phyloP scores from a whole-genome alignment of 2,888 invertebrate species.

The Polia nebulosa region DNA sequence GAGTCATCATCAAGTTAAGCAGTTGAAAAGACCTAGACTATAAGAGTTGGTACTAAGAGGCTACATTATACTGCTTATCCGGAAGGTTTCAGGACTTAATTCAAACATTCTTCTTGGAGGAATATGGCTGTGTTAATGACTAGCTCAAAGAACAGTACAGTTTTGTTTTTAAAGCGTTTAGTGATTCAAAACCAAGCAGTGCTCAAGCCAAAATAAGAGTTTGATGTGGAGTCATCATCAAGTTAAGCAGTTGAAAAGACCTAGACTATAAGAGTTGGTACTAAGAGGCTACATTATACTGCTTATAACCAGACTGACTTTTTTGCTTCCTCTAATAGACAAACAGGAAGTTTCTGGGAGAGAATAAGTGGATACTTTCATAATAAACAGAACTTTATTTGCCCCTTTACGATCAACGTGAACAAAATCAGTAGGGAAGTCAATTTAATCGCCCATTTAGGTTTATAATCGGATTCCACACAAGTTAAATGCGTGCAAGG shows the following conservation, averaged over 20 bases:
- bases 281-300: no score
- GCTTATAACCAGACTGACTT: background rate
- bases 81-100: slow-evolving; percentile 11
- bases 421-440: background rate
- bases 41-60: no score
- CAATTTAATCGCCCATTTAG: slow-evolving; percentile 1
- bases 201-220: background rate
- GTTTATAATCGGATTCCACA: slow-evolving; percentile 25
- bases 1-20: background rate
- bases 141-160: background rate
- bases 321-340: background rate
- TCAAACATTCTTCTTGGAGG: slow-evolving; percentile 11
- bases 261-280: no score
- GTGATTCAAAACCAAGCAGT: background rate
- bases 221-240: background rate
- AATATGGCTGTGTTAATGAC: slow-evolving; percentile 13
- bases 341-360: background rate
- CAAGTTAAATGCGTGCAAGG: slow-evolving; percentile 39
- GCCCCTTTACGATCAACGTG: background rate
- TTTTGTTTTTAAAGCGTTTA: background rate
- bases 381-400: background rate
- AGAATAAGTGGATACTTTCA: background rate
- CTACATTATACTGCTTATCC: no score
- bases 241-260: background rate
- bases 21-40: background rate